Percentiles rank a stretch among this genome's conserved stretches.
Conservation (phyloP, 1,140 invertebrate genomes). For the Nixonia krombeini region DNA sequence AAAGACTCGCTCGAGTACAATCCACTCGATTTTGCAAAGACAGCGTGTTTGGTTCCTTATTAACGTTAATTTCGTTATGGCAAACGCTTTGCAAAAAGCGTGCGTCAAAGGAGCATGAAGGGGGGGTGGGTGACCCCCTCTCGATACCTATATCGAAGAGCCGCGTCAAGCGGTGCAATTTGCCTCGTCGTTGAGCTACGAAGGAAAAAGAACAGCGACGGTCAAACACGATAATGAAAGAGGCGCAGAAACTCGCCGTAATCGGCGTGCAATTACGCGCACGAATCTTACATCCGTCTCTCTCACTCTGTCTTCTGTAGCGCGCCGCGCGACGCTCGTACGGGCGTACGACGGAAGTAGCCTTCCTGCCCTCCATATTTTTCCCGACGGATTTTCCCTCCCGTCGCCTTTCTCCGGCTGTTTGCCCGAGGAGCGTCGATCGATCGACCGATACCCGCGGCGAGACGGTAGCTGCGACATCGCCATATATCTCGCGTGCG, state of each 20-base stretch:
- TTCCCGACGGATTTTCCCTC: conserved; percentile 26
- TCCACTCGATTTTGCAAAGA: no score
- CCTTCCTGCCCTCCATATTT: conserved; percentile 39
- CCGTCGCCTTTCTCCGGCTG: conserved; percentile 22
- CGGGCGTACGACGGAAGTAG: conserved; percentile 20
- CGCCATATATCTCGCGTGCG: conserved; percentile 1
- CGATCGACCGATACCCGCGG: conserved; percentile 29
- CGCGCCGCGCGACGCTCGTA: no score
- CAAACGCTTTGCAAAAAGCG: no score
- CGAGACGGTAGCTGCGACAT: conserved; percentile 5
- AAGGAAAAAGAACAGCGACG: conserved; percentile 6
- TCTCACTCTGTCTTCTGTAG: no score
- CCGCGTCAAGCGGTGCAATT: no score
- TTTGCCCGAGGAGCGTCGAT: conserved; percentile 16
- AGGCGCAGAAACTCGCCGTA: conserved; percentile 25
- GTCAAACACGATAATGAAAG: conserved; percentile 25
- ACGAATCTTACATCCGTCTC: conserved; percentile 42
- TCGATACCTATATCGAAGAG: no score
- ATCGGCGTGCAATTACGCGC: conserved; percentile 33
- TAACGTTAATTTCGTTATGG: no score
- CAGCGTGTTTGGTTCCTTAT: no score
- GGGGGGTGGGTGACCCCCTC: no score
- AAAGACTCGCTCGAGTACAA: no score
- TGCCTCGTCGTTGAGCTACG: no score
- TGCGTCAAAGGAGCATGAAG: no score